phyloP scores from a whole-genome alignment of 2,113 vertebrate species.

The Oreochromis niloticus region DNA sequence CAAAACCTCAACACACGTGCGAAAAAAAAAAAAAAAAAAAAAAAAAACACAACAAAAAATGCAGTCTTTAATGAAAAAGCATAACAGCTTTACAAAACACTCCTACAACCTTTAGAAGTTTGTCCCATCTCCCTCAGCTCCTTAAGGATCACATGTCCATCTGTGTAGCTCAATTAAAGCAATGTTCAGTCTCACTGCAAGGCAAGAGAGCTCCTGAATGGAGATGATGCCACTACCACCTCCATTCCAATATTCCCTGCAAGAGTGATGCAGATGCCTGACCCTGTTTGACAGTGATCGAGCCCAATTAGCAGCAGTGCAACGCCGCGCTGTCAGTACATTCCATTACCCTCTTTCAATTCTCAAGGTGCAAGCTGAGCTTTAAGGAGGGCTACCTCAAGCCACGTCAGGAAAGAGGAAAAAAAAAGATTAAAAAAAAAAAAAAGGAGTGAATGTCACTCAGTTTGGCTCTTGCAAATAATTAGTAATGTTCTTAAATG shows the following conservation, averaged over 20 bases:
- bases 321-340: conserved; percentile 49
- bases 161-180: conserved; percentile 51
- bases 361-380: conserved; percentile 58
- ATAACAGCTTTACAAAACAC: conserved; percentile 52
- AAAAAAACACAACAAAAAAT: neutral
- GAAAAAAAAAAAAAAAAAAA: neutral
- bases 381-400: conserved; percentile 47
- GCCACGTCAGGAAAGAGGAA: conserved; percentile 38
- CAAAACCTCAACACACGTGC: conserved; percentile 39
- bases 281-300: conserved; percentile 56
- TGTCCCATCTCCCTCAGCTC: conserved; percentile 42
- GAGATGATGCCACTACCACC: neutral
- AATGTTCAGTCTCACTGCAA: conserved; percentile 45
- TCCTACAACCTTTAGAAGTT: conserved; percentile 49
- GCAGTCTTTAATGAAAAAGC: conserved; percentile 51
- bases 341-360: conserved; percentile 47
- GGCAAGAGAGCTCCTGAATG: conserved; percentile 38
- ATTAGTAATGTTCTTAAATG: conserved; percentile 60
- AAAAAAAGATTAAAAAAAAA: conserved; percentile 28
- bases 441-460: conserved; percentile 76
- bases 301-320: conserved; percentile 40
- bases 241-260: conserved; percentile 5
- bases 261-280: conserved; percentile 39
- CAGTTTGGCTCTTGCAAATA: conserved; percentile 73
- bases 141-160: conserved; percentile 33